These are phyloP conservation scores for Uloborus diversus DNA, from an alignment of 1,140 invertebrate genomes.

Conservation along the genomic window DNA sequence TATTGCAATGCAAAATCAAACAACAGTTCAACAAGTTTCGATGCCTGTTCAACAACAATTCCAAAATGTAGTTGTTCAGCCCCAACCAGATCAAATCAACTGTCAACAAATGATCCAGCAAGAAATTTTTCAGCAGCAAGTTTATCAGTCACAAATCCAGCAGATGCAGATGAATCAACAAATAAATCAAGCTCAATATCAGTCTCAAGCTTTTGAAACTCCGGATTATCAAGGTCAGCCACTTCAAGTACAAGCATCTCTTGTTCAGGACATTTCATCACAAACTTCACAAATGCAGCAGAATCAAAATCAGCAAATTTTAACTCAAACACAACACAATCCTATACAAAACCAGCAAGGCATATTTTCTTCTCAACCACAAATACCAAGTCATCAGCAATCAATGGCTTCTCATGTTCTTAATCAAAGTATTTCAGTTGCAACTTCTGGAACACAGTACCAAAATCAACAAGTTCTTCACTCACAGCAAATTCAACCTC, in stretches of 20 bases:
- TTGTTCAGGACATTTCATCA: conserved; percentile 62
- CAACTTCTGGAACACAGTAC: conserved; percentile 10
- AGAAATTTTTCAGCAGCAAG: conserved; percentile 16
- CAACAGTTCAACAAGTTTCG: conserved; percentile 30
- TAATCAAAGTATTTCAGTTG: conserved; percentile 15
- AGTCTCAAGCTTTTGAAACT: conserved; percentile 67
- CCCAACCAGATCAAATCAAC: background rate
- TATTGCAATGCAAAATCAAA: background rate
- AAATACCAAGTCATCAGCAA: conserved; percentile 28
- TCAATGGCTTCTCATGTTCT: conserved; percentile 7
- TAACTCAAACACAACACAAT: background rate
- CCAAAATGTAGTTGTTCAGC: conserved; percentile 10
- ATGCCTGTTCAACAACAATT: conserved; percentile 10
- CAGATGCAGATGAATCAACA: conserved; percentile 61
- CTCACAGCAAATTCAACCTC: conserved; percentile 42
- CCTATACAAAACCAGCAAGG: background rate
- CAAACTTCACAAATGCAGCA: conserved; percentile 69
- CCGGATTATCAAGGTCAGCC: conserved; percentile 67
- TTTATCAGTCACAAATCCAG: conserved; percentile 48
- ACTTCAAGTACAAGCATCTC: conserved; percentile 63
- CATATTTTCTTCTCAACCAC: background rate
- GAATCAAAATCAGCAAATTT: conserved; percentile 59
- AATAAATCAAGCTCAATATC: conserved; percentile 62
- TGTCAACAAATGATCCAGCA: conserved; percentile 11
- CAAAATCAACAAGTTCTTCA: conserved; percentile 50